Percentiles rank a stretch among this genome's conserved stretches.
Evolutionary conservation across 1,140 invertebrate genomes (phyloP).

Genomic region (Pomacea maculata): DNA sequence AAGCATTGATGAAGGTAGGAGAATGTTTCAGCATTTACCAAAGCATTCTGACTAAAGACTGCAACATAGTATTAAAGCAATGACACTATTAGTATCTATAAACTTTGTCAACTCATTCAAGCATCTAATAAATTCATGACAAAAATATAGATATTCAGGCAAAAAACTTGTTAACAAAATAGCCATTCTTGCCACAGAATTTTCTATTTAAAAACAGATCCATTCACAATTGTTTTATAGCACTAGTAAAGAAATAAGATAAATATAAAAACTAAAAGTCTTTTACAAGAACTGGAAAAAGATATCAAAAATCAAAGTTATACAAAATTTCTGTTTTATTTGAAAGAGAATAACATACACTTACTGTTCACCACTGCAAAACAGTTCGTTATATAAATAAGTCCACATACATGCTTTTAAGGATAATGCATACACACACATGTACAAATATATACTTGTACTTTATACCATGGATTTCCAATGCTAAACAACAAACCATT

Average conservation of each 20-base stretch:
- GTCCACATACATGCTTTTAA: neutral
- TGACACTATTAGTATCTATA: neutral
- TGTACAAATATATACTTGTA: neutral
- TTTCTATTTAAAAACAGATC: too few species aligned
- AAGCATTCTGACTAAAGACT: conserved; percentile 16
- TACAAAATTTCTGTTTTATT: neutral
- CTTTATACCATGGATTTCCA: neutral
- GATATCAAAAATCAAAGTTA: neutral
- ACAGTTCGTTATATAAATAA: neutral
- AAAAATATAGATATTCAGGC: too few species aligned
- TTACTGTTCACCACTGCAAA: too few species aligned
- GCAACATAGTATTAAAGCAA: neutral
- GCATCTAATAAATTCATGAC: too few species aligned
- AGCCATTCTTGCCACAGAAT: too few species aligned
- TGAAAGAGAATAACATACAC: neutral
- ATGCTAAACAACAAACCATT: conserved; percentile 8
- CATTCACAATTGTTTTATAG: too few species aligned
- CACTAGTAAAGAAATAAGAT: too few species aligned
- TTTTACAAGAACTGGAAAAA: neutral
- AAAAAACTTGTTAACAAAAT: too few species aligned
- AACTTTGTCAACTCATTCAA: neutral
- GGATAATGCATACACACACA: neutral
- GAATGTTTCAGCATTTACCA: conserved; percentile 15
- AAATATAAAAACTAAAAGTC: too few species aligned
- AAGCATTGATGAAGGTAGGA: conserved; percentile 9